Conservation (phyloP, 2,888 invertebrate species). For the Hemicrepidius hirtus region DNA sequence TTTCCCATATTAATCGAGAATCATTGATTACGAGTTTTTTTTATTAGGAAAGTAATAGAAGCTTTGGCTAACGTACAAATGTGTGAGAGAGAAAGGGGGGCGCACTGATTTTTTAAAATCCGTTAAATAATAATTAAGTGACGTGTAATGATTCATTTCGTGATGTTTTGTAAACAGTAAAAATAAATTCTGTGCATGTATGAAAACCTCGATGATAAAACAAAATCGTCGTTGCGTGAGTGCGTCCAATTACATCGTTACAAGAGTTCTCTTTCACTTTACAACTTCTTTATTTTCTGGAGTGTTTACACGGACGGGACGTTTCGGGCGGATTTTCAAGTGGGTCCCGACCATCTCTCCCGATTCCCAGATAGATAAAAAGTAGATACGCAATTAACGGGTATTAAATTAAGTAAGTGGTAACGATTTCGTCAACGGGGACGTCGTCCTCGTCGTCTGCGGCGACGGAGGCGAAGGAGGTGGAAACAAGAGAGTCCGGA, state of each 20-base stretch:
- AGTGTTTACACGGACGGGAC: slow-evolving; percentile 9
- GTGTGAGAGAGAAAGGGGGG: no score
- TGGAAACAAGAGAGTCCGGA: no score
- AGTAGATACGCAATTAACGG: slow-evolving; percentile 36
- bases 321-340: background rate
- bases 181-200: background rate
- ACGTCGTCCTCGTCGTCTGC: slow-evolving; percentile 29
- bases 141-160: no score
- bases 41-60: no score
- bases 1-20: no score
- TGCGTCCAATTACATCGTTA: slow-evolving; percentile 41
- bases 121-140: no score
- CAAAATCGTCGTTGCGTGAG: slow-evolving; percentile 36
- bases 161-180: no score
- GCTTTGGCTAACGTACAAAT: no score
- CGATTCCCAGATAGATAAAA: slow-evolving; percentile 31
- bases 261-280: slow-evolving; percentile 47
- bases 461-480: no score
- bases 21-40: no score
- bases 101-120: no score
- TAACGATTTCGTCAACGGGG: slow-evolving; percentile 43
- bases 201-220: slow-evolving; percentile 1
- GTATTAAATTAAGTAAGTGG: slow-evolving; percentile 41
- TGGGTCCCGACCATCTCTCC: slow-evolving; percentile 7
- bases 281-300: slow-evolving; percentile 44